Conservation (phyloP, 1,140 invertebrate species). For the Mercenaria mercenaria region DNA sequence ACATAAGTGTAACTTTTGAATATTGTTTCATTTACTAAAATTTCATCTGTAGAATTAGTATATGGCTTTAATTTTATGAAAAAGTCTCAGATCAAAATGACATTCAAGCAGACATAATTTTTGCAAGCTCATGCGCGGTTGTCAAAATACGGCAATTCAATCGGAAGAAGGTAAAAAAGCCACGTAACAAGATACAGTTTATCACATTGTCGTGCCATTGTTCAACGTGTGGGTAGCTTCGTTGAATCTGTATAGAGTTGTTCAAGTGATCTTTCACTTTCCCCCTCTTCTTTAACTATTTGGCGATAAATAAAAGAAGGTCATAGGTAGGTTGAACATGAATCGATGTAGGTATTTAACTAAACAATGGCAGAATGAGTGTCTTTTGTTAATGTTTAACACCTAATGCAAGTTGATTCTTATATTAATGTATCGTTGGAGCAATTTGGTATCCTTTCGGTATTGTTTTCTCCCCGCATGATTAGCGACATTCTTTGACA, state of each 20-base stretch:
- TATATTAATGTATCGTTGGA: conserved; percentile 48
- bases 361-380: conserved; percentile 58
- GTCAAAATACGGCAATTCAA: conserved; percentile 50
- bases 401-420: conserved; percentile 54
- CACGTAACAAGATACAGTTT: conserved; percentile 61
- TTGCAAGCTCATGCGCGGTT: conserved; percentile 60
- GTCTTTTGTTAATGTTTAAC: conserved; percentile 54
- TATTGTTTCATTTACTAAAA: too few species aligned
- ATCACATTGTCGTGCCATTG: conserved; percentile 51
- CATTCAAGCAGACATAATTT: not conserved
- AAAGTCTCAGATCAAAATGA: conserved; percentile 23
- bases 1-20: too few species aligned
- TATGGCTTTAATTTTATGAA: too few species aligned
- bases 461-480: conserved; percentile 46
- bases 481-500: conserved; percentile 23
- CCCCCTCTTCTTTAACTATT: conserved; percentile 43
- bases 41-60: too few species aligned
- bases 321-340: conserved; percentile 58
- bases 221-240: conserved; percentile 49
- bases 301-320: conserved; percentile 55
- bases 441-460: conserved; percentile 45
- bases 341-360: conserved; percentile 68
- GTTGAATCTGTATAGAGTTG: conserved; percentile 55
- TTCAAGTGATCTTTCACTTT: conserved; percentile 61
- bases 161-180: conserved; percentile 23